Evolutionary conservation across 2,797 vertebrate species (phyloP).

Genomic region (Morelia viridis): DNA sequence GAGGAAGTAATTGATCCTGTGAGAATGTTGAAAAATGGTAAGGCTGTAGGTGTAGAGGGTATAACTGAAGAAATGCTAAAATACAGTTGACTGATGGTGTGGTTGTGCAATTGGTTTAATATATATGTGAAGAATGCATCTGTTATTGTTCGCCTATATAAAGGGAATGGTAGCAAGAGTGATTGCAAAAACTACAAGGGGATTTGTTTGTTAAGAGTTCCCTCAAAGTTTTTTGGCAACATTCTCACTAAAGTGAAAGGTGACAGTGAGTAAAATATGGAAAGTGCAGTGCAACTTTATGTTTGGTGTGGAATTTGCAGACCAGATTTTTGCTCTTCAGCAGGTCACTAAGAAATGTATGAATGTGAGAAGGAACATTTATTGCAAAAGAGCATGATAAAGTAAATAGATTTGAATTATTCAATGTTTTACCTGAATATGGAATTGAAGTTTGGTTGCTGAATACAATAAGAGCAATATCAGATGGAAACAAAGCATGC

Average conservation of each 20-base stretch:
- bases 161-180: background rate
- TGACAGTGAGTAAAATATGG: background rate
- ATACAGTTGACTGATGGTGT: background rate
- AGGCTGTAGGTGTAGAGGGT: background rate
- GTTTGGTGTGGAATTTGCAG: background rate
- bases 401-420: background rate
- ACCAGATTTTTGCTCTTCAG: background rate
- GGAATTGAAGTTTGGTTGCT: background rate
- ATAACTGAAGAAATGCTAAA: background rate
- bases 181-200: background rate
- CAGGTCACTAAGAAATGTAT: background rate
- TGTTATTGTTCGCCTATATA: background rate
- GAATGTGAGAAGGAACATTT: background rate
- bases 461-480: background rate
- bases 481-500: background rate
- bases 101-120: background rate
- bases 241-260: background rate
- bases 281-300: background rate
- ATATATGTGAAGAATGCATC: background rate
- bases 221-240: background rate
- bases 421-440: background rate
- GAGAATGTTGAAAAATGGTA: background rate
- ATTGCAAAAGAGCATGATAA: background rate
- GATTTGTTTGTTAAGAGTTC: background rate
- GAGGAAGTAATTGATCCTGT: background rate